Base-by-base conservation (phyloP, 2,797 vertebrate species). In the Poeciliopsis paucimaculata region DNA sequence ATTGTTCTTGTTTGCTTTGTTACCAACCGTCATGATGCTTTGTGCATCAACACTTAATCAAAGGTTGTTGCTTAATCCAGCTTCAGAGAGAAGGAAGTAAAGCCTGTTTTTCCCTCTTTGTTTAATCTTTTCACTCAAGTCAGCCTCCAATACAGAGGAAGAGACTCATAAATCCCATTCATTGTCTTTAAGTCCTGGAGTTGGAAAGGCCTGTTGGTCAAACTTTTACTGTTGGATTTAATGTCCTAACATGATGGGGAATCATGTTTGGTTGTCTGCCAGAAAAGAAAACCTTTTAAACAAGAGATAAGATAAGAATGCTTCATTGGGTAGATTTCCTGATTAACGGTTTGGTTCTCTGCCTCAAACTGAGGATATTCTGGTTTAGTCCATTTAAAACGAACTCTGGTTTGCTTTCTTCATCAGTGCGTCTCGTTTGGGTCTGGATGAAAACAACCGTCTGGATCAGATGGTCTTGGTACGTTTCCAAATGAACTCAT, bases 1-100 rank as follows among this genome's bases (percentile, higher is more conserved):
- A 20, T 31, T 78, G 70, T 76, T 57, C 60, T 13, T 84, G 76
- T 90, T 90, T 88, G 75, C 78, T 83, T 83, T 85, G 82, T 66
- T 60, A n/a, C 80, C 36, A 11, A 5, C 76, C 9, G 26, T 79
- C 78, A 36, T 8, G 10, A 72, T 23, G 66, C 77, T 79, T 77
- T 77, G 81, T 72, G 28, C 26, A 28, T 20, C 11, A 0, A 73
- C 78, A 12, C 82, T 89, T 72, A 72, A 86, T 80, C 78, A 78
- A 86, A 89, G 85, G 79, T 87, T 87, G 73, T 23, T 78, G 39
- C 64, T 82, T 72, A 64, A 86, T 80, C 80, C 26, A 36, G 64
- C 81, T 84, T 78, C 79, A 74, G 78, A 82, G 77, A 79, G 72
- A 76, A 81, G 83, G 79, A 90, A 83, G 75, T 66, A 46, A 77